A percentile compares a stretch with the other conserved stretches of the same genome.
phyloP scores from a whole-genome alignment of 30 jellyfish, hydroid and myxozoan genomes.

The Pelagia noctiluca region DNA sequence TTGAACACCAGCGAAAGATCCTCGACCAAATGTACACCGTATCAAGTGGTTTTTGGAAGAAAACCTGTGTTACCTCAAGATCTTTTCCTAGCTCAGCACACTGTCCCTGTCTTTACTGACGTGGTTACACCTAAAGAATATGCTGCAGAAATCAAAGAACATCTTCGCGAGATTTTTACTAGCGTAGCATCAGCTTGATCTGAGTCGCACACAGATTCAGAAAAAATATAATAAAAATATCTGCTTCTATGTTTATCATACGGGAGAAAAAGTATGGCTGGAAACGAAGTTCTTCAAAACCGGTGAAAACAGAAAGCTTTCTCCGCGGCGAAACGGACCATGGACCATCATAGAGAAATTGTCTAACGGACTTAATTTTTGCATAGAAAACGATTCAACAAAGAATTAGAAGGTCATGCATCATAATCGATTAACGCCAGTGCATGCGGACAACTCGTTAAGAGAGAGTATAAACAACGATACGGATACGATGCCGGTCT shows the following conservation, averaged over 20 bases:
- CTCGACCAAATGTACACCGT: conserved; percentile 61
- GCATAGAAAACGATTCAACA: conserved; percentile 26
- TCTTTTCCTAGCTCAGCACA: conserved; percentile 25
- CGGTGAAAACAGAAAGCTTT: conserved; percentile 14
- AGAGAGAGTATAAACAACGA: neutral
- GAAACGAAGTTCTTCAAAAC: conserved; percentile 15
- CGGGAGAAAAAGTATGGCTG: conserved; percentile 14
- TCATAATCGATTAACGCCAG: conserved; percentile 18
- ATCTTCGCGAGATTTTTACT: neutral
- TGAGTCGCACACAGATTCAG: neutral
- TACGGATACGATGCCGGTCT: no score
- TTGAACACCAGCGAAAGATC: conserved; percentile 51
- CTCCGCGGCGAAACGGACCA: conserved; percentile 16
- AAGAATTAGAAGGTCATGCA: conserved; percentile 8
- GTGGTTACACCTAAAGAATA: neutral
- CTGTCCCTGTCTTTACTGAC: neutral
- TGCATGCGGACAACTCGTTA: neutral
- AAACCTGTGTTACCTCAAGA: conserved; percentile 55
- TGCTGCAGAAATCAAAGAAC: neutral
- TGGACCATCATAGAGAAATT: conserved; percentile 8
- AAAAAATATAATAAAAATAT: conserved; percentile 6
- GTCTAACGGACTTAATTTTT: conserved; percentile 18
- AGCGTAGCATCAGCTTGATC: conserved; percentile 13
- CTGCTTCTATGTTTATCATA: neutral
- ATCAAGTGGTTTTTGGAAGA: conserved; percentile 54